phyloP scores from a whole-genome alignment of 2,888 invertebrate species.

The Octonoba sinensis region DNA sequence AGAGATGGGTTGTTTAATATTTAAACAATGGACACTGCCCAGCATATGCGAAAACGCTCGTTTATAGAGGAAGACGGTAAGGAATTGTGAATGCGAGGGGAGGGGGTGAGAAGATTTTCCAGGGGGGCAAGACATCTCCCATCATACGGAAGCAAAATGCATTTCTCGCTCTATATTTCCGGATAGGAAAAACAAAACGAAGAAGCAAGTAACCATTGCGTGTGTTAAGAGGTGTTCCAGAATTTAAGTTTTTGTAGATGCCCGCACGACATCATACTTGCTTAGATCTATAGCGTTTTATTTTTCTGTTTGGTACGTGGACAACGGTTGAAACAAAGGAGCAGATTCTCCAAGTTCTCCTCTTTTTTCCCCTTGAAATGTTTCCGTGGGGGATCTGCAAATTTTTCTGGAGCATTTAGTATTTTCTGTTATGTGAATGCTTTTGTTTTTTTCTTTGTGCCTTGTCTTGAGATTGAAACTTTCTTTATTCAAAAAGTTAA shows the following conservation, averaged over 20 bases:
- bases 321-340: too few species aligned
- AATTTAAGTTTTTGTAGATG: conserved; percentile 25
- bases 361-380: too few species aligned
- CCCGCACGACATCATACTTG: conserved; percentile 44
- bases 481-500: too few species aligned
- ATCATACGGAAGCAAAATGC: conserved; percentile 4
- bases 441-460: too few species aligned
- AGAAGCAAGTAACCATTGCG: conserved; percentile 17
- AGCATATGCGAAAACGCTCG: conserved; percentile 36
- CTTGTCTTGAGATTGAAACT: too few species aligned
- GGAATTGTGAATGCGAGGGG: neutral
- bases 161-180: conserved; percentile 12
- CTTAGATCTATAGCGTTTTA: too few species aligned
- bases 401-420: too few species aligned
- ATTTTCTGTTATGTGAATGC: too few species aligned
- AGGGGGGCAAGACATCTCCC: neutral
- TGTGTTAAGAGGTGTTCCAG: conserved; percentile 18
- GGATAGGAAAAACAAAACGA: conserved; percentile 22
- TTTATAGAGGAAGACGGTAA: neutral
- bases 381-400: too few species aligned
- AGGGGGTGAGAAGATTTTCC: neutral
- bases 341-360: too few species aligned
- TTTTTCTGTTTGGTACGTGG: too few species aligned
- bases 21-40: conserved; percentile 64
- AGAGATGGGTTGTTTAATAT: conserved; percentile 61